Percentiles rank a stretch among this genome's conserved stretches.
Conservation (phyloP, 2,888 invertebrate genomes). For the Agrenia bidenticulata region DNA sequence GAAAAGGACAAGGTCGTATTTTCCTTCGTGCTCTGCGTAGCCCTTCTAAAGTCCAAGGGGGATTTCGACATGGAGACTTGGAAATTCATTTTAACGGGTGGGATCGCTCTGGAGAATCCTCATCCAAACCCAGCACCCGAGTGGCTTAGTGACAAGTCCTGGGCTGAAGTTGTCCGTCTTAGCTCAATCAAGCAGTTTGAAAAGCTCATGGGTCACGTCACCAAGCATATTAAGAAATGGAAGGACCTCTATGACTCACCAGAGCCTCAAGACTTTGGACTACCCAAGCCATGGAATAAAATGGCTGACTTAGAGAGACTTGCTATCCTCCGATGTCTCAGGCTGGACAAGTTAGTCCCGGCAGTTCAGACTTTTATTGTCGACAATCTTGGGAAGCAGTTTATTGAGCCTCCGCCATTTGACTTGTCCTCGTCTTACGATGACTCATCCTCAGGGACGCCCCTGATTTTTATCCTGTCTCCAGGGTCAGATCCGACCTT, state of each 20-base stretch:
- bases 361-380: constrained; percentile 70
- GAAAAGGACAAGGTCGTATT: constrained; percentile 92
- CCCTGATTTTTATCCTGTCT: constrained; percentile 85
- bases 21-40: constrained; percentile 70
- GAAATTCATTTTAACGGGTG: constrained; percentile 84
- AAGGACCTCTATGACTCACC: constrained; percentile 71
- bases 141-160: constrained; percentile 78
- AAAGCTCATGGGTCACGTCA: constrained; percentile 61
- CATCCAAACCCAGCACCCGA: constrained; percentile 72
- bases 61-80: constrained; percentile 69
- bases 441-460: constrained; percentile 84
- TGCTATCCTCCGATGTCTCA: constrained; percentile 74
- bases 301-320: constrained; percentile 79
- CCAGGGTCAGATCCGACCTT: constrained; percentile 93
- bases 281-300: no score
- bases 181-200: no score
- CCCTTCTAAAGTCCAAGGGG: constrained; percentile 57
- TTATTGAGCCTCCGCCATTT: constrained; percentile 87
- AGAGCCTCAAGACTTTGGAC: no score
- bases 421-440: constrained; percentile 77
- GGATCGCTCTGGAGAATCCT: constrained; percentile 76
- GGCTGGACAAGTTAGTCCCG: constrained; percentile 80
- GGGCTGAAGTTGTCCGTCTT: constrained; percentile 83
- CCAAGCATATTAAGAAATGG: constrained; percentile 61
- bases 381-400: constrained; percentile 68